phyloP scores from a whole-genome alignment of 1,140 invertebrate genomes.

The Teleopsis dalmanni region DNA sequence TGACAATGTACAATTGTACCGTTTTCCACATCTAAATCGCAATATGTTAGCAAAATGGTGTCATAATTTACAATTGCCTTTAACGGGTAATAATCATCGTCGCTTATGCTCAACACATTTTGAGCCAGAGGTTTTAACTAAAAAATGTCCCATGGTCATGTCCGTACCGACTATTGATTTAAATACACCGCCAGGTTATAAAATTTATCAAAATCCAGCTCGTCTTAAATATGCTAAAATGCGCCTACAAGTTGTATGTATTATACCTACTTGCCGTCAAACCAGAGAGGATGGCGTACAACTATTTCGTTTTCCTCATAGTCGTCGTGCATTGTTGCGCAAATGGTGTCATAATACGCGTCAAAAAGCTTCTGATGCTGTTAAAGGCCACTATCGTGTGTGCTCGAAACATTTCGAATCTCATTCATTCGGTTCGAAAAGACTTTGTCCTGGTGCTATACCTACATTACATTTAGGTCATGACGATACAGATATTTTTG shows the following conservation, averaged over 20 bases:
- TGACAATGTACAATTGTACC: conserved; percentile 35
- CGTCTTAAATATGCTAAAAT: conserved; percentile 32
- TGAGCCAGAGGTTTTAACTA: conserved; percentile 33
- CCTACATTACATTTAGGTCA: conserved; percentile 36
- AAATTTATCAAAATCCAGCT: conserved; percentile 38
- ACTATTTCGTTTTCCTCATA: conserved; percentile 36
- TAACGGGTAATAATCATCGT: conserved; percentile 30
- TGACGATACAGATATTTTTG: conserved; percentile 29
- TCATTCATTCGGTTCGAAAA: conserved; percentile 31
- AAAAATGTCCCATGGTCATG: conserved; percentile 35
- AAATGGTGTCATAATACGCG: conserved; percentile 40
- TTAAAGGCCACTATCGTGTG: conserved; percentile 29
- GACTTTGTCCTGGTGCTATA: conserved; percentile 30
- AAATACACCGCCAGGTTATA: conserved; percentile 30
- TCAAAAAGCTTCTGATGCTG: conserved; percentile 19
- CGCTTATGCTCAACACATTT: conserved; percentile 35
- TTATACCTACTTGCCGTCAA: conserved; percentile 32
- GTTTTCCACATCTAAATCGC: conserved; percentile 36
- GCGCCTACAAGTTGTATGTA: conserved; percentile 32
- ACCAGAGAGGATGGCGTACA: conserved; percentile 32
- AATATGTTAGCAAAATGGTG: conserved; percentile 36
- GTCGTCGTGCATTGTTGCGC: conserved; percentile 23
- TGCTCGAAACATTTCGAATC: conserved; percentile 35
- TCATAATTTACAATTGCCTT: conserved; percentile 32
- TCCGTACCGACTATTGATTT: conserved; percentile 36